Evolutionary conservation across 2,797 vertebrate genomes (phyloP), one percentile per base, ranked within the genome.

Genomic region (Helarctos malayanus): DNA sequence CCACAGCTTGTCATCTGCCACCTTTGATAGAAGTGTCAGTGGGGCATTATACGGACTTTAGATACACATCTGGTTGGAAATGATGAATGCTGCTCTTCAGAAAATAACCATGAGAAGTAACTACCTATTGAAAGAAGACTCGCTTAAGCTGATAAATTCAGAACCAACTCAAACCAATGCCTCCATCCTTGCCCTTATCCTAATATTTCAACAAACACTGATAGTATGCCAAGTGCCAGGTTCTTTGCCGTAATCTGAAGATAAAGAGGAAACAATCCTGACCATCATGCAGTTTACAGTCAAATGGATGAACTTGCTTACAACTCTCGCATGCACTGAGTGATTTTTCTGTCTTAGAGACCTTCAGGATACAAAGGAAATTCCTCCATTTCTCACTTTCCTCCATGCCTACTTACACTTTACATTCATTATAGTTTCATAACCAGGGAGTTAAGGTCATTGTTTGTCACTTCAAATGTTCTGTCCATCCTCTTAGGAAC

Each of bases 311-410:
- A 16, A 71, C 41, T 45, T 85, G 10, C 7, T 86, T 94, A 35
- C 45, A 86, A 57, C 52, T 63, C 68, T 56, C 47, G 19, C 45
- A 69, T 76, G 95, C 35, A 45, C 47, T 71, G 57, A 80, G 68
- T 65, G 47, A 92, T 59, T 75, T 91, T 91, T 45, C 47, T 83
- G 18, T 83, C 56, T 71, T 79, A 6, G 13, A 54, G 25, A 96
- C 87, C 29, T 63, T 83, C 49, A 75, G 47, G 41, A 94, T 71
- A 54, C 54, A 96, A 90, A 94, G 75, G n/a, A 91, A 93, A 95
- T 69, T 47, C 52, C 83, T 80, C 57, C 57, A 63, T 80, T 93
- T 80, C 87, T 85, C 81, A 76, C 45, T 71, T 90, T 86, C 68
- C 59, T 56, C 63, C 18, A 92, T 84, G 15, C 35, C 18, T 68